A percentile compares a stretch with the other conserved stretches of the same genome.
These are phyloP conservation scores for Protobothrops flavoviridis DNA, from an alignment of 2,113 vertebrate species.

Conservation along the genomic window DNA sequence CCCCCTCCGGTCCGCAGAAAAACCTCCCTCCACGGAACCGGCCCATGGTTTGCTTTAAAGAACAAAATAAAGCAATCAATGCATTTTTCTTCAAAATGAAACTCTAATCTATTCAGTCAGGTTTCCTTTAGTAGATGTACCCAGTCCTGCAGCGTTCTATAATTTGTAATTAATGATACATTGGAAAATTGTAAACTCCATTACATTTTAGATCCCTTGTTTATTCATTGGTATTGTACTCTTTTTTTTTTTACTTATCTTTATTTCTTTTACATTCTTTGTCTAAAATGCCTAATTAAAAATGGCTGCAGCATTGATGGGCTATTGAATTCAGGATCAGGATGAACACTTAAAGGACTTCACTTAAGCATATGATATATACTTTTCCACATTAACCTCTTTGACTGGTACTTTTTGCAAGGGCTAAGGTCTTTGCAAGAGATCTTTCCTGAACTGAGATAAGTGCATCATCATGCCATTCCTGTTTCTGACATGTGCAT, in stretches of 20 bases:
- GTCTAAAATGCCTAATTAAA: background rate
- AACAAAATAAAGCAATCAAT: background rate
- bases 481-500: background rate
- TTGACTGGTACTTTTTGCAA: background rate
- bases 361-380: background rate
- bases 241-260: background rate
- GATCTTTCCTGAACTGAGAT: background rate
- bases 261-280: background rate
- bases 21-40: background rate
- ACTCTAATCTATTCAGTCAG: background rate
- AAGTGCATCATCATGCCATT: background rate
- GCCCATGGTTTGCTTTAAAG: background rate
- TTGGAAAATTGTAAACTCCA: background rate
- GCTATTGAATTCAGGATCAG: background rate
- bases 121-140: background rate
- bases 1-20: fast-evolving
- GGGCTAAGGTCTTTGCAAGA: background rate
- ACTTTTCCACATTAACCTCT: background rate
- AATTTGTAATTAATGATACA: background rate
- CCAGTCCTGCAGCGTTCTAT: background rate
- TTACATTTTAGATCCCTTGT: background rate
- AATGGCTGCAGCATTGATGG: background rate
- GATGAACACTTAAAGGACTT: background rate
- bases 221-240: background rate
- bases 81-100: background rate